Base-by-base conservation (phyloP, 2,797 vertebrate genomes). In the Eidolon dupreanum region DNA sequence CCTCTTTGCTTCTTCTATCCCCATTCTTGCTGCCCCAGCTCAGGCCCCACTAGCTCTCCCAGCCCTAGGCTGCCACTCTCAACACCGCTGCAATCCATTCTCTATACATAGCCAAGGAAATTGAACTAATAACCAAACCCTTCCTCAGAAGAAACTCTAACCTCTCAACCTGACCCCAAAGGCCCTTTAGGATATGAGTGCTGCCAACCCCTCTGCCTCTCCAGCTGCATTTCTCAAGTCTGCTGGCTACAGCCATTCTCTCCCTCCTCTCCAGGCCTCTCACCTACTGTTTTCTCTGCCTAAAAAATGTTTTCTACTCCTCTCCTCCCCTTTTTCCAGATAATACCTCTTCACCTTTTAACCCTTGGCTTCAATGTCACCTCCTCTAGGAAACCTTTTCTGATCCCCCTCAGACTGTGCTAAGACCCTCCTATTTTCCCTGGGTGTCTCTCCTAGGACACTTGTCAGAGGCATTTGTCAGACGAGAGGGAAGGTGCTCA, bases 261-360 rank as follows among this genome's bases (percentile, higher is more conserved):
- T 66, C 36, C 26, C 49, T 87, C 63, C 36, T 24, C 31, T 81
- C 38, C 51, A 59, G 36, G 33, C 10, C 73, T 68, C 77, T 65
- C 13, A 22, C 26, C 46, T 75, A 68, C 36, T 57, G 9, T 61
- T 93, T 68, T 51, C 61, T 81, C 31, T 31, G n/a, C 31, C 28
- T 53, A 28, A 20, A 94, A 93, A 86, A 77, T 6, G 26, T 26
- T 57, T 88, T 94, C 77, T 88, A 33, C 49, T 93, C 83, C 82
- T 79, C 26, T 5, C 16, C 20, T 59, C 2, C 33, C 28, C 53
- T 66, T 91, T 79, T 66, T 36, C 22, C 66, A 51, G 6, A 31
- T 78, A 79, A 91, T 6, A 8, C 77, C 49, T 84, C 41, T 74
- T 83, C 41, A 94, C 17, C 53, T 88, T 87, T 86, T 86, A 89